Evolutionary conservation across 2,888 invertebrate species (phyloP).

Genomic region (Agrotis segetum): DNA sequence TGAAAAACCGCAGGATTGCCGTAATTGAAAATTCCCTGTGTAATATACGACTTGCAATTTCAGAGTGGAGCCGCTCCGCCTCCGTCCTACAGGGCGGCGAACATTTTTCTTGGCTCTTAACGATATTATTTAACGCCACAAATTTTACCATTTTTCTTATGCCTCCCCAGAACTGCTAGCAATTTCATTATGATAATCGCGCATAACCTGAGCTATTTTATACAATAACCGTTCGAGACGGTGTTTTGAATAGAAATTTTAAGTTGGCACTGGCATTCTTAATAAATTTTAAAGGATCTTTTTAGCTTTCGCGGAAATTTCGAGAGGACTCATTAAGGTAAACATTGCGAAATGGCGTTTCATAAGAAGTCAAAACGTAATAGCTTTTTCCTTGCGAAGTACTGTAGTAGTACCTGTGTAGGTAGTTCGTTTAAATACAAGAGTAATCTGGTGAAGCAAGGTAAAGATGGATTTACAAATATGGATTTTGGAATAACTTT

Average conservation of each 20-base stretch:
- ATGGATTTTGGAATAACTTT: slow-evolving; percentile 59
- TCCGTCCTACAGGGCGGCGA: slow-evolving; percentile 81
- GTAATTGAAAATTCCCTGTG: slow-evolving; percentile 91
- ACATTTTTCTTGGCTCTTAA: slow-evolving; percentile 88
- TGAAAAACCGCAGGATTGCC: slow-evolving; percentile 90
- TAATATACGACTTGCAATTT: slow-evolving; percentile 91
- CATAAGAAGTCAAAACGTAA: slow-evolving; percentile 61
- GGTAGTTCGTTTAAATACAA: slow-evolving; percentile 39
- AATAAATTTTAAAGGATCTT: slow-evolving; percentile 65
- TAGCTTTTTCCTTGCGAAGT: slow-evolving; percentile 50
- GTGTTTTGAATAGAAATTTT: slow-evolving; percentile 73
- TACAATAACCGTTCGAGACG: slow-evolving; percentile 71
- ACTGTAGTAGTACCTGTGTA: slow-evolving; percentile 1
- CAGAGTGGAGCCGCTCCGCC: slow-evolving; percentile 78
- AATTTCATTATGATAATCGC: slow-evolving; percentile 90
- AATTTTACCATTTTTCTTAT: slow-evolving; percentile 88
- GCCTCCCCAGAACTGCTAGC: slow-evolving; percentile 79
- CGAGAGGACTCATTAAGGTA: slow-evolving; percentile 62
- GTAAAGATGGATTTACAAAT: slow-evolving; percentile 63
- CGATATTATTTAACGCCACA: slow-evolving; percentile 90
- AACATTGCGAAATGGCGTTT: slow-evolving; percentile 56
- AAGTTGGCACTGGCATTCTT: slow-evolving; percentile 64
- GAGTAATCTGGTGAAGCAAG: slow-evolving; percentile 55
- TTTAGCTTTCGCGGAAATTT: slow-evolving; percentile 55
- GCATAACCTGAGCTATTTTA: slow-evolving; percentile 79